These are phyloP conservation scores for Syrphus vitripennis DNA, from an alignment of 2,888 invertebrate genomes.

Conservation along the genomic window DNA sequence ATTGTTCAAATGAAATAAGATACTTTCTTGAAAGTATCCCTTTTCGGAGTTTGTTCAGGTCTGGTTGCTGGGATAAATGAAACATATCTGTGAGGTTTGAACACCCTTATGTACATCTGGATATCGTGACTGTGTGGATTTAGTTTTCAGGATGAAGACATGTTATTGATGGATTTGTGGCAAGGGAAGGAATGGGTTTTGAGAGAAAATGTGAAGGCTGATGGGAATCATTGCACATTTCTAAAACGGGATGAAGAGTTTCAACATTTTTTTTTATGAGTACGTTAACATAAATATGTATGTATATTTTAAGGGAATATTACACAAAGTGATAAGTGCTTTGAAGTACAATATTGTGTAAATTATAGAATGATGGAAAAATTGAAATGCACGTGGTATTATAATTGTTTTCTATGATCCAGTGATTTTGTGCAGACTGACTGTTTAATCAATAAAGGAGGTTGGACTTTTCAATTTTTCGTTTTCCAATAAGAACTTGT, in stretches of 20 bases:
- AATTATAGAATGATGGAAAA: neutral
- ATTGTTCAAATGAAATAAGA: constrained; percentile 57
- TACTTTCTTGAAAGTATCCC: constrained; percentile 8
- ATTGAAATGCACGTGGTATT: neutral
- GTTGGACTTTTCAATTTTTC: no score
- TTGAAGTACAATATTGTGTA: neutral
- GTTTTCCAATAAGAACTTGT: no score
- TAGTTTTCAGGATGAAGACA: constrained; percentile 16
- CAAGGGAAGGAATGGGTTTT: neutral
- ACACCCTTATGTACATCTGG: neutral
- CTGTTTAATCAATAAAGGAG: no score
- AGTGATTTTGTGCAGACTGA: neutral
- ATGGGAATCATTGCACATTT: constrained; percentile 56
- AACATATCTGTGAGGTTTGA: neutral
- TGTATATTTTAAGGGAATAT: neutral
- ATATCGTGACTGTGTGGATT: neutral
- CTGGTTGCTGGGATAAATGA: constrained; percentile 6
- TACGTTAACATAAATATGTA: no score
- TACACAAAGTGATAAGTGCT: neutral
- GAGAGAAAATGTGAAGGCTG: neutral
- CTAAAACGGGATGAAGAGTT: neutral
- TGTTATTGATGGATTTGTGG: constrained; percentile 12
- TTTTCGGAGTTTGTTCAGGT: constrained; percentile 3
- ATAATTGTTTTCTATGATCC: neutral
- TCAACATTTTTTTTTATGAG: neutral